Evolutionary conservation across 2,113 vertebrate species (phyloP).

Genomic region (Lamprotornis superbus): DNA sequence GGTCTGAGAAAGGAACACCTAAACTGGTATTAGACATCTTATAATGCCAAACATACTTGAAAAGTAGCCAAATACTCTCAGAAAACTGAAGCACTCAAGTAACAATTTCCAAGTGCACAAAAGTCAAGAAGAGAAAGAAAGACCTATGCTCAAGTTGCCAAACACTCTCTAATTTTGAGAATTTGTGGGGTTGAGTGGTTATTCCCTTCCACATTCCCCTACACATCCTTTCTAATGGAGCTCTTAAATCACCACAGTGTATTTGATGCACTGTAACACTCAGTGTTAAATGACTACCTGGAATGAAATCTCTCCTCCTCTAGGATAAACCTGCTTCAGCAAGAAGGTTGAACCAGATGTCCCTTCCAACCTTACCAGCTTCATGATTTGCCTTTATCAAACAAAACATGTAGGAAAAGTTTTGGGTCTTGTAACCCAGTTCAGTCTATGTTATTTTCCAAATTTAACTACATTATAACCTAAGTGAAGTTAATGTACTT

Average conservation of each 20-base stretch:
- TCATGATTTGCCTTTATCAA: neutral
- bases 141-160: neutral
- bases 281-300: neutral
- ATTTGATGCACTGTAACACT: neutral
- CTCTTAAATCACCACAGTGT: neutral
- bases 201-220: neutral
- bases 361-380: neutral
- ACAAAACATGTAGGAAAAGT: neutral
- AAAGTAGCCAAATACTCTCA: neutral
- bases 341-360: neutral
- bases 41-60: neutral
- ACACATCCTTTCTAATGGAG: fast-evolving
- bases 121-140: neutral
- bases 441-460: neutral
- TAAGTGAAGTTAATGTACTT: neutral
- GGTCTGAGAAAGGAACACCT: neutral
- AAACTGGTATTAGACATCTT: neutral
- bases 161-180: neutral
- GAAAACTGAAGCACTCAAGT: neutral
- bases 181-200: neutral
- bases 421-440: neutral
- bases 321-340: neutral
- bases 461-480: neutral
- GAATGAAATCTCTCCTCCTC: neutral
- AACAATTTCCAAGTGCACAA: neutral